Evolutionary conservation across 2,888 invertebrate species (phyloP), one percentile per base, ranked within the genome.

Genomic region (Drosophila lutescens): DNA sequence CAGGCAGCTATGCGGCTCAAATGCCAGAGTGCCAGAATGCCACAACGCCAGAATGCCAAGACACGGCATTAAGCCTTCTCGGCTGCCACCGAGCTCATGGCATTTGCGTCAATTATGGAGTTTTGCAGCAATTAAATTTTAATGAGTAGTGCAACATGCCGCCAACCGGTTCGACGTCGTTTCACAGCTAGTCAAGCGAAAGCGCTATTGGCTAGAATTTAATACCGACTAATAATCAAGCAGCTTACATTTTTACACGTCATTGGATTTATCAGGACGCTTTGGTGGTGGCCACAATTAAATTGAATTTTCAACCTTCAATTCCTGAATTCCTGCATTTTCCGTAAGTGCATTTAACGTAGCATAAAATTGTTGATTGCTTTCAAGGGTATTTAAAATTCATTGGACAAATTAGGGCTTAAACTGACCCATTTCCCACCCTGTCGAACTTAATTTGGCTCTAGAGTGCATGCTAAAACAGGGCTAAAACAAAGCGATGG

Each of bases 61-160:
- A 74, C 73, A 62, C 78, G 78, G 73, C 55, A 50, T 77, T 85
- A 77, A 82, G 78, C 79, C 65, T 50, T 30, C 63, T 30, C 44
- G 73, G 60, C 59, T 34, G 67, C 59, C 41, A 57, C 38, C 62
- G 44, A n/a, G 60, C 74, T 56, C 49, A 10, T 71, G 57, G 74
- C 79, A 76, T 69, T 78, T 74, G 50, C 63, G 38, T 66, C 77
- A 76, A 77, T 77, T 86, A 79, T 58, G 61, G 61, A 74, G 72
- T 85, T 74, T 72, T 72, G 63, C 68, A 66, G 74, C 74, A 80
- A 81, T 86, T 86, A 76, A 74, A 81, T 71, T 70, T 70, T 79
- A 78, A 77, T 80, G 81, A 74, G 72, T 50, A 72, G 46, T 76
- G 74, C 76, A 71, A 58, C 26, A 58, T 50, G 53, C 47, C 49